A percentile compares a stretch with the other conserved stretches of the same genome.
Evolutionary conservation across 2,797 vertebrate species (phyloP).

Genomic region (Amazona finschi): DNA sequence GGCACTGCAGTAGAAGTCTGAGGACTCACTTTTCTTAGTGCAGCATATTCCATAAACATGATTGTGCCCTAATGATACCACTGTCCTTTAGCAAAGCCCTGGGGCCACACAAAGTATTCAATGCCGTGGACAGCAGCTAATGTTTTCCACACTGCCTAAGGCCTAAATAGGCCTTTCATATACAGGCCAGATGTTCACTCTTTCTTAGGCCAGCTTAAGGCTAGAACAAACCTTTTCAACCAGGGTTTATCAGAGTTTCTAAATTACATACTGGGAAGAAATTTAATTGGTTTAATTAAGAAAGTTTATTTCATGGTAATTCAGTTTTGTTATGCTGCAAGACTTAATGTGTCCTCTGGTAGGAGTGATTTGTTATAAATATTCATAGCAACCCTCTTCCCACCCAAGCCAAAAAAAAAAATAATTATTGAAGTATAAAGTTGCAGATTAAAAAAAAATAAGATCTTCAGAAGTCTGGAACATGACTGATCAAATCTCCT

Average conservation of each 20-base stretch:
- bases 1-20: not conserved
- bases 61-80: constrained; percentile 56
- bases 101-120: constrained; percentile 60
- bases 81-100: constrained; percentile 66
- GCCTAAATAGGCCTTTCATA: constrained; percentile 76
- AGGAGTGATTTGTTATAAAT: constrained; percentile 79
- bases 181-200: constrained; percentile 80
- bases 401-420: constrained; percentile 51
- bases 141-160: constrained; percentile 62
- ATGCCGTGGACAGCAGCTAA: constrained; percentile 69
- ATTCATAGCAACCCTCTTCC: constrained; percentile 74
- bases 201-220: constrained; percentile 80
- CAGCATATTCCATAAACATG: constrained; percentile 23
- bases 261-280: constrained; percentile 84
- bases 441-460: not conserved
- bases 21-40: constrained; percentile 23
- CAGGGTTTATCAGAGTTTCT: constrained; percentile 82
- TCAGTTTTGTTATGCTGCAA: constrained; percentile 81
- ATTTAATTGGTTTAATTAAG: constrained; percentile 87
- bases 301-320: constrained; percentile 86
- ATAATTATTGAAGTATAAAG: constrained; percentile 23
- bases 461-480: constrained; percentile 16
- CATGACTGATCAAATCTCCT: not conserved
- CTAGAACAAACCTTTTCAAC: constrained; percentile 83
- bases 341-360: constrained; percentile 82